Conservation (phyloP, 2,888 invertebrate species). For the Drosophila bunnanda region DNA sequence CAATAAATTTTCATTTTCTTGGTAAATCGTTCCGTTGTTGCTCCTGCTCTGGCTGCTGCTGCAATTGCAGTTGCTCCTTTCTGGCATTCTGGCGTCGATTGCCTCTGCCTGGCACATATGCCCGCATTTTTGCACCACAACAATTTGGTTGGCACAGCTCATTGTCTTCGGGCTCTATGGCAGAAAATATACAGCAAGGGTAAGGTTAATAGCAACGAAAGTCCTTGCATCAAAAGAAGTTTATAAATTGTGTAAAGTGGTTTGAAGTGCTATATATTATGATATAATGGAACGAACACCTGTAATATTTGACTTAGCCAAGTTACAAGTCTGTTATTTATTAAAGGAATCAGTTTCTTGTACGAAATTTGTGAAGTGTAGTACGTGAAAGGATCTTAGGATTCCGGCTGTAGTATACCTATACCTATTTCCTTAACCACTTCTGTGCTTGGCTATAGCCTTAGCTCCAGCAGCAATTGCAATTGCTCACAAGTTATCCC, state of each 20-base stretch:
- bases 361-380: neutral
- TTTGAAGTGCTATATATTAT: neutral
- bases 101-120: constrained; percentile 75
- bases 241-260: too few species aligned
- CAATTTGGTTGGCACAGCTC: constrained; percentile 76
- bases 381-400: neutral
- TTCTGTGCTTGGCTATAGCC: neutral
- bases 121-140: constrained; percentile 79
- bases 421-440: neutral
- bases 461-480: constrained; percentile 52
- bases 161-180: constrained; percentile 62
- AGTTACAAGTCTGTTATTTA: neutral
- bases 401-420: accelerated
- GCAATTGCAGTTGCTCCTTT: constrained; percentile 61
- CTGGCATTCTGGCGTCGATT: constrained; percentile 72
- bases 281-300: neutral
- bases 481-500: constrained; percentile 83
- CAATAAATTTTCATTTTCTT: constrained; percentile 82
- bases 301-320: too few species aligned
- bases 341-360: neutral
- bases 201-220: neutral
- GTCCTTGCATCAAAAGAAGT: too few species aligned
- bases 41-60: constrained; percentile 16
- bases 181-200: constrained; percentile 9
- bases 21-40: constrained; percentile 70